Conservation (phyloP, 2,797 vertebrate species). For the Stomatorhinus walkeri region DNA sequence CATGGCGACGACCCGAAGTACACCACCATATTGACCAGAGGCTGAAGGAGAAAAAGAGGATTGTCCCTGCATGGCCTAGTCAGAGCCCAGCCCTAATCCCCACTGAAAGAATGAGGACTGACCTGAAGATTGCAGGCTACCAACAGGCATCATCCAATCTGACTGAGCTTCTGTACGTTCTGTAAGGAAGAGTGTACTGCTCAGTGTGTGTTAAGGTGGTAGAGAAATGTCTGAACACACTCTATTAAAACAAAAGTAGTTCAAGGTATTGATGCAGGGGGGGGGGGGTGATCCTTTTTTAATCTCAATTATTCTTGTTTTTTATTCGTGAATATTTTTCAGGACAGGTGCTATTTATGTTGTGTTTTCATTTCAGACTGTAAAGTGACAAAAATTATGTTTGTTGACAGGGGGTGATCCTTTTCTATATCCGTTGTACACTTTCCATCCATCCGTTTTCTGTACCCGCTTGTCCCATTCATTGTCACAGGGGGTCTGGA, state of each 20-base stretch:
- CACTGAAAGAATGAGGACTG: neutral
- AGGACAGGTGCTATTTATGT: neutral
- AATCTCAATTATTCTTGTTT: neutral
- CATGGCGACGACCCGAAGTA: neutral
- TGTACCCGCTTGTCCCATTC: neutral
- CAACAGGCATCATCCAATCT: neutral
- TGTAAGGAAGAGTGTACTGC: neutral
- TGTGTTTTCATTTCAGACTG: neutral
- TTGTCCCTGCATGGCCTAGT: neutral
- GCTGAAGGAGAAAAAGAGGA: neutral
- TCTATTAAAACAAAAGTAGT: neutral
- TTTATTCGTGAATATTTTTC: neutral
- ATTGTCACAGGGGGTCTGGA: neutral
- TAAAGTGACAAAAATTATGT: neutral
- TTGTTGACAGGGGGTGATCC: neutral
- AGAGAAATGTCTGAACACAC: neutral
- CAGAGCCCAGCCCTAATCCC: neutral
- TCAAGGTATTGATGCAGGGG: neutral
- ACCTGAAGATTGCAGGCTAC: neutral
- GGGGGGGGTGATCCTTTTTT: neutral
- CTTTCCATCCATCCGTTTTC: neutral
- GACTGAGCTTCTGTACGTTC: neutral
- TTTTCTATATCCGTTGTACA: neutral
- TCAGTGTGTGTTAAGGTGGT: neutral
- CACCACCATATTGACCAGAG: neutral